Base-by-base conservation (phyloP, 2,797 vertebrate genomes). In the Moxostoma hubbsi region DNA sequence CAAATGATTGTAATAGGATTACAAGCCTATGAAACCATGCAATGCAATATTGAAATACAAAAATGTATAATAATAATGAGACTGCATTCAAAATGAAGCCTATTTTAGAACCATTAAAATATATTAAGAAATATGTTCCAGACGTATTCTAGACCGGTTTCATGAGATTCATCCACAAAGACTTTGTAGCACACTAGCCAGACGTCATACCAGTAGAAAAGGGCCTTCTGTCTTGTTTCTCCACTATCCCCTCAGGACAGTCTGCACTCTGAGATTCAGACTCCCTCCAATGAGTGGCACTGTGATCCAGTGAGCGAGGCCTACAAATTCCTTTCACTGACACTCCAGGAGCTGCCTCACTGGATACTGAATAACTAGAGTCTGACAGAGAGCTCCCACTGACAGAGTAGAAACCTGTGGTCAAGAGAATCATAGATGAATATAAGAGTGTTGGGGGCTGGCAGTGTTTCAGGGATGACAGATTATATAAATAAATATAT, bases 381-480 rank as follows among this genome's bases (percentile, higher is more conserved):
- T 94, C 93, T 0, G 95, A 95, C n/a, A 95, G 90, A 59, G 95
- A 95, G 85, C 93, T 94, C 55, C 93, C 94, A 18, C 93, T 95
- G 61, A 95, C 94, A 0, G 94, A 95, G 77, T 94, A 95, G 87
- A 95, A 94, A 77, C 94, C 94, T 95, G 77, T 2, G 77, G 36
- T 74, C 77, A 75, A 81, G 63, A 86, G 65, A 80, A 8, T 80
- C 61, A 80, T 62, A 63, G 13, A 83, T 65, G 50, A 64, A 80
- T 49, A 73, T 65, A 75, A 83, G 70, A 47, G 58, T 59, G 36
- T 73, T 74, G 75, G 81, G 86, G 87, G 86, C 36, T 5, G 87
- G 81, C 61, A 45, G 61, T 47, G 11, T 70, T 66, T 79, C 36
- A 64, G 73, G 77, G 85, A 83, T 86, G 80, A 82, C 83, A 76